Evolutionary conservation across 2,888 invertebrate genomes (phyloP), one percentile per base, ranked within the genome.

Genomic region (Serripes groenlandicus): DNA sequence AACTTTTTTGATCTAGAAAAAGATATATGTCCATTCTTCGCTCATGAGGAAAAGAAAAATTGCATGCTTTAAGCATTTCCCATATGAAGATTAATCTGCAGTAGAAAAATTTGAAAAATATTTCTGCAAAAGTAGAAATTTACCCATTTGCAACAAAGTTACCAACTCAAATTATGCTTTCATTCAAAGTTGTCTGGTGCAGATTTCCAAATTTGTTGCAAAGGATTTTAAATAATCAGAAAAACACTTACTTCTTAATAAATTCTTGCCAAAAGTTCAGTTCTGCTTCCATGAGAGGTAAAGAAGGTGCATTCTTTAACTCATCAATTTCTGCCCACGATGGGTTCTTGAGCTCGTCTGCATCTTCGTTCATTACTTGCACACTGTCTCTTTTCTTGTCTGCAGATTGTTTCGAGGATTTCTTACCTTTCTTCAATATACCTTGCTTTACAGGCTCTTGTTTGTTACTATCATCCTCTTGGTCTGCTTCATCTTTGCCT

Each of bases 231-330:
- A n/a, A n/a, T n/a, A n/a, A n/a, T n/a, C n/a, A n/a, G n/a, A n/a
- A n/a, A n/a, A n/a, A n/a, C n/a, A n/a, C 85, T 77, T 88, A 90
- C 89, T 86, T 90, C 83, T 97, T 97, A 86, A 99, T 96, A 75
- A 99, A 95, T 90, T 98, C 86, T 94, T 97, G 97, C 99, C 99
- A 99, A 95, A 99, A 99, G 75, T 96, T 95, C 85, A 97, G 95
- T 95, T 99, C 99, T 78, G 97, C 96, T 83, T 78, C 60, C n/a
- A 85, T 87, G 71, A 92, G 86, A n/a, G 71, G 64, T 11, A 91
- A 80, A 3, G 81, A 58, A 9, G 70, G 54, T n/a, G 91, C 93
- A 5, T 80, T 71, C 23, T 91, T 90, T 1, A 94, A 81, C 28
- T 87, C 88, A 49, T 86, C 74, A 34, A 90, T 88, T 26, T 90